A percentile compares a stretch with the other conserved stretches of the same genome.
phyloP scores from a whole-genome alignment of 2,113 vertebrate genomes.

The Cavia aperea region DNA sequence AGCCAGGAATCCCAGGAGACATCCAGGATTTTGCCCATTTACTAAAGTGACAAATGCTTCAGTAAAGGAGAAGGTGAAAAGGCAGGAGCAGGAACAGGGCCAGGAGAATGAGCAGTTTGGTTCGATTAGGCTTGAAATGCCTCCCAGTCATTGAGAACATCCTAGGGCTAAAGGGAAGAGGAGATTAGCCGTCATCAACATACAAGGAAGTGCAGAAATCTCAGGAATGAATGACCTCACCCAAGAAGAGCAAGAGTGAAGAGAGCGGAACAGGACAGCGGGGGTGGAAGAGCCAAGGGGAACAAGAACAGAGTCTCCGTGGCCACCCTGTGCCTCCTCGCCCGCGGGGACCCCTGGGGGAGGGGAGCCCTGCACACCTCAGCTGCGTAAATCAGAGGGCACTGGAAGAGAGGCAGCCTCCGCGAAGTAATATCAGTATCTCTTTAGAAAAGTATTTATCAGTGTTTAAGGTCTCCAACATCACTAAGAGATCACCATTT shows the following conservation, averaged over 20 bases:
- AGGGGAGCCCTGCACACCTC: neutral
- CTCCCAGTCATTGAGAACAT: neutral
- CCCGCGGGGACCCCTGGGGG: neutral
- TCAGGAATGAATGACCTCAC: neutral
- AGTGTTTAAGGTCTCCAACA: neutral
- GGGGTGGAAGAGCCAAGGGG: neutral
- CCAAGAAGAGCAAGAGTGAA: neutral
- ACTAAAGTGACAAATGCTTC: neutral
- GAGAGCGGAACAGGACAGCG: neutral
- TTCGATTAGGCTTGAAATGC: neutral
- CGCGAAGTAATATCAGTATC: neutral
- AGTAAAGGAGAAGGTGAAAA: neutral
- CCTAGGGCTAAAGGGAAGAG: neutral
- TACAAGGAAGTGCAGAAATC: neutral
- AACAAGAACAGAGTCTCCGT: neutral
- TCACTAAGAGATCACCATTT: neutral
- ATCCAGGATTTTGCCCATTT: neutral
- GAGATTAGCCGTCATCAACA: neutral
- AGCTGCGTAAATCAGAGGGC: neutral
- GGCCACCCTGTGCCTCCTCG: neutral
- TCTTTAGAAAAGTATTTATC: neutral
- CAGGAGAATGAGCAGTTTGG: neutral
- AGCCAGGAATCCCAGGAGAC: neutral
- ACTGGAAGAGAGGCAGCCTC: neutral
- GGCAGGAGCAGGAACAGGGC: neutral